These are phyloP conservation scores for Eledone cirrhosa DNA, from an alignment of 2,888 invertebrate species.

Conservation along the genomic window DNA sequence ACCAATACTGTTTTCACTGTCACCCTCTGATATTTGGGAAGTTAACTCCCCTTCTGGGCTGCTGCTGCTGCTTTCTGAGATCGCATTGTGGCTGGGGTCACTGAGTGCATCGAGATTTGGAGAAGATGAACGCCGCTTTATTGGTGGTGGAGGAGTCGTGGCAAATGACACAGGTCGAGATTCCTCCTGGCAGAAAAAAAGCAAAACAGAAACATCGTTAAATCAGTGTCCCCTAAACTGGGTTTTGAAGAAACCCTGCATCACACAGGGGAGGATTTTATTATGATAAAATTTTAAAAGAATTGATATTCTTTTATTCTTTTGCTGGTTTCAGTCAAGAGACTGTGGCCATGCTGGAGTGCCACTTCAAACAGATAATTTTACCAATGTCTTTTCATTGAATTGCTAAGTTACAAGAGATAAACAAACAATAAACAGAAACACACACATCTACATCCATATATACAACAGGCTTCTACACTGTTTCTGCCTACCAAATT, in stretches of 20 bases:
- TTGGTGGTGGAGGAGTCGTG: neutral
- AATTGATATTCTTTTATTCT: too few relatives aligned
- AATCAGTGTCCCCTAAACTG: neutral
- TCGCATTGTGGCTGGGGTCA: slow-evolving; percentile 20
- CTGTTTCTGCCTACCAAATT: too few relatives aligned
- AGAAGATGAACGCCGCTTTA: neutral
- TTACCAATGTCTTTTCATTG: too few relatives aligned
- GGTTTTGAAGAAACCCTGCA: neutral
- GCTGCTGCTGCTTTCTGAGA: slow-evolving; percentile 32
- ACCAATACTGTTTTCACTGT: slow-evolving; percentile 50
- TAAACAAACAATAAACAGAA: too few relatives aligned
- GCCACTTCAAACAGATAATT: too few relatives aligned
- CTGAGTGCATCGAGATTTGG: slow-evolving; percentile 9
- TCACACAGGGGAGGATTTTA: neutral
- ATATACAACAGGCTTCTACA: too few relatives aligned
- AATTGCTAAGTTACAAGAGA: too few relatives aligned
- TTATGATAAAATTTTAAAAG: too few relatives aligned
- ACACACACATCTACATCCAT: too few relatives aligned
- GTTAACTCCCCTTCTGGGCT: slow-evolving; percentile 38
- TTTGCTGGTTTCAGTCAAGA: too few relatives aligned
- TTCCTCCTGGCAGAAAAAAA: neutral
- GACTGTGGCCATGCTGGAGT: too few relatives aligned
- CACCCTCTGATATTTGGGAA: slow-evolving; percentile 41
- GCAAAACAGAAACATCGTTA: neutral
- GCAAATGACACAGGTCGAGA: slow-evolving; percentile 21